These are phyloP conservation scores for Stigmatopora argus DNA, from an alignment of 2,113 vertebrate genomes.

Conservation along the genomic window DNA sequence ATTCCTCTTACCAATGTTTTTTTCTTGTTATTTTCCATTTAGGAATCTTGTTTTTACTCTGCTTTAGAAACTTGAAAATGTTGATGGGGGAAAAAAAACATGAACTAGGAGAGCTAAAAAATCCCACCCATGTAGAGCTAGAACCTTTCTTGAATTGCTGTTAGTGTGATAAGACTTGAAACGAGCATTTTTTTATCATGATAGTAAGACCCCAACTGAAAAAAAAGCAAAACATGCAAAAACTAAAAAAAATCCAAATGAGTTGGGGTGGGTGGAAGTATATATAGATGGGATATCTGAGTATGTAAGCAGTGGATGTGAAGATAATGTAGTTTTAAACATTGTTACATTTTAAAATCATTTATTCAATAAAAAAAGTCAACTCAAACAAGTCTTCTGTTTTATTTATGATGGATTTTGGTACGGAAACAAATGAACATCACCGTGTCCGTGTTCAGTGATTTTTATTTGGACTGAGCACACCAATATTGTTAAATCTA, in stretches of 20 bases:
- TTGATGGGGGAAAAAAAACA: constrained; percentile 63
- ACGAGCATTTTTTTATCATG: constrained; percentile 84
- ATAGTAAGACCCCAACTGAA: constrained; percentile 76
- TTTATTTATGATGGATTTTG: constrained; percentile 20
- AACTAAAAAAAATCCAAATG: constrained; percentile 40
- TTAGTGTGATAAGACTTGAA: constrained; percentile 86
- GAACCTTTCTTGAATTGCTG: constrained; percentile 87
- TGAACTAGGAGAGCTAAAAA: constrained; percentile 54
- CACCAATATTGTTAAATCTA: too few relatives aligned
- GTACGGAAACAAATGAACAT: too few relatives aligned
- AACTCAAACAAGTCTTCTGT: constrained; percentile 46
- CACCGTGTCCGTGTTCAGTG: too few relatives aligned
- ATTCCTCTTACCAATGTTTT: constrained; percentile 65
- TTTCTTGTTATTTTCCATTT: constrained; percentile 56
- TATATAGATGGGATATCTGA: constrained; percentile 82
- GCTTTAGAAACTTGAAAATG: constrained; percentile 77
- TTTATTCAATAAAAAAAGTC: constrained; percentile 97
- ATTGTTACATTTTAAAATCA: constrained; percentile 99
- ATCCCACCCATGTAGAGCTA: constrained; percentile 78
- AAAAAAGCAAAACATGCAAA: constrained; percentile 49
- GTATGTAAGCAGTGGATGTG: constrained; percentile 96
- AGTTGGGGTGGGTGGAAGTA: constrained; percentile 43
- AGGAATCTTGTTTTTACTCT: constrained; percentile 45
- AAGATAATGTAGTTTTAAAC: constrained; percentile 99
- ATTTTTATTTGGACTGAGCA: too few relatives aligned